Evolutionary conservation across 2,113 vertebrate genomes (phyloP).

Genomic region (Leucosticte australis): DNA sequence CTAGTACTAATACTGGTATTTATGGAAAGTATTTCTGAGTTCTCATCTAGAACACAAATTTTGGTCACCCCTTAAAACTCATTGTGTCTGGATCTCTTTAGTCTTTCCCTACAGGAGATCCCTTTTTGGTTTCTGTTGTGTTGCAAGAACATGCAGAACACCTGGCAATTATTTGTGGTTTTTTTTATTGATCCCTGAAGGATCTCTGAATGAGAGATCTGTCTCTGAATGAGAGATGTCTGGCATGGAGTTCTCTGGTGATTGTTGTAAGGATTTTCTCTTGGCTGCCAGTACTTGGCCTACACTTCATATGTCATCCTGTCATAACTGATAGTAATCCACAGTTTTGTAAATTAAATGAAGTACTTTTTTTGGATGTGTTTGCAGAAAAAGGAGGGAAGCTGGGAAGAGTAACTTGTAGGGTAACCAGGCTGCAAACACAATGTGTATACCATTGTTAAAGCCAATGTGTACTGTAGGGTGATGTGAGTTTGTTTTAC

Average conservation of each 20-base stretch:
- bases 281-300: neutral
- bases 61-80: neutral
- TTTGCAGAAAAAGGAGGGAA: neutral
- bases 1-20: neutral
- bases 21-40: neutral
- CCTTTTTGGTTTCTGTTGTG: neutral
- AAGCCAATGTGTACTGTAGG: neutral
- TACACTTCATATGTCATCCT: neutral
- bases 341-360: neutral
- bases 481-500: neutral
- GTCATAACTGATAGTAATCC: neutral
- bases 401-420: neutral
- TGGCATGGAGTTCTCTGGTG: neutral
- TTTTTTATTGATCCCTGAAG: neutral
- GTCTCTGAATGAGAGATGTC: neutral
- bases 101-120: neutral
- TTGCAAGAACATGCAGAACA: neutral
- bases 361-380: neutral
- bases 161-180: neutral
- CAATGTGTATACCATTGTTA: accelerated
- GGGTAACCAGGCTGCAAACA: neutral
- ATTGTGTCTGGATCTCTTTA: neutral
- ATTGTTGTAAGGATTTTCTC: neutral
- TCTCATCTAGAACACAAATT: neutral
- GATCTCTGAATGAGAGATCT: neutral